Conservation (phyloP, 2,113 vertebrate species). For the Gymnorhina tibicen region DNA sequence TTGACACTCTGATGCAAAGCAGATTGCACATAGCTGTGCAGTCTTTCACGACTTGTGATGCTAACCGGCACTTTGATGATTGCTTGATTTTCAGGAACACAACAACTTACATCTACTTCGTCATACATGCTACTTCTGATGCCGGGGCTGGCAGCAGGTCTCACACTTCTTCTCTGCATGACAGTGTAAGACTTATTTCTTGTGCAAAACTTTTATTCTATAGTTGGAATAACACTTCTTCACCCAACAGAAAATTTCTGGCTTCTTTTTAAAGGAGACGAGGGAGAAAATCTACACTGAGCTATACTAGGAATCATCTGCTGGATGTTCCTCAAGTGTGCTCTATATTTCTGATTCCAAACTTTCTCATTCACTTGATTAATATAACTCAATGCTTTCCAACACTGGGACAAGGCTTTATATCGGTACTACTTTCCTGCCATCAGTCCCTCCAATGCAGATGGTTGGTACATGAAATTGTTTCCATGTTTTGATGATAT, state of each 20-base stretch:
- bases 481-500: not conserved
- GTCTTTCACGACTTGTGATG: not conserved
- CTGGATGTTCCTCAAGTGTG: not conserved
- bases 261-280: not conserved
- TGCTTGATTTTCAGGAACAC: conserved; percentile 20
- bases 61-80: not conserved
- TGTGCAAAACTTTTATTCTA: not conserved
- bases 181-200: not conserved
- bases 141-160: not conserved
- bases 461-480: not conserved
- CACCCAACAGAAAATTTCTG: not conserved
- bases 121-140: not conserved
- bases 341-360: not conserved
- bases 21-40: not conserved
- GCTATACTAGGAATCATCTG: not conserved
- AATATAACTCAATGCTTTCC: not conserved
- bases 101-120: not conserved
- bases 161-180: not conserved
- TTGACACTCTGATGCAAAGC: not conserved
- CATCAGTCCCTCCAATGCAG: not conserved
- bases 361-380: not conserved
- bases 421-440: fast-evolving
- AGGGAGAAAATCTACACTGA: not conserved
- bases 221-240: not conserved
- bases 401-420: not conserved